Percentiles rank a stretch among this genome's conserved stretches.
Evolutionary conservation across 2,113 vertebrate genomes (phyloP).

Genomic region (Arothron firmamentum): DNA sequence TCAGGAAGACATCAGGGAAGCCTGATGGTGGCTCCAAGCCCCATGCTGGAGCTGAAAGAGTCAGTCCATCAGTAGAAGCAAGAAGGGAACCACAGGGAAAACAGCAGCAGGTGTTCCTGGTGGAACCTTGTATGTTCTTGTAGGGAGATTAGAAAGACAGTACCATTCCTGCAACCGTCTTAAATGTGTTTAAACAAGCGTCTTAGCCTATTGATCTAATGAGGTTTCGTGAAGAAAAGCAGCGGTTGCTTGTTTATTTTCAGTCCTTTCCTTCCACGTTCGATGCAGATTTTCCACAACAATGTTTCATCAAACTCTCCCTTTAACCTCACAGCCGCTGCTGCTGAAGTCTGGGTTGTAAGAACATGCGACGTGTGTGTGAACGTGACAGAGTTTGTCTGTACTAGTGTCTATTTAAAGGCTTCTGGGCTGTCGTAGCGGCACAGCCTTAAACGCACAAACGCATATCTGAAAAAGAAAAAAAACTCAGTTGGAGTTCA

Average conservation of each 20-base stretch:
- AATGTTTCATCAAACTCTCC: constrained; percentile 28
- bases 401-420: constrained; percentile 19
- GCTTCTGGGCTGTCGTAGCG: constrained; percentile 40
- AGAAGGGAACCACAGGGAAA: constrained; percentile 37
- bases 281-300: neutral
- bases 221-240: constrained; percentile 24
- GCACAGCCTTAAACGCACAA: constrained; percentile 67
- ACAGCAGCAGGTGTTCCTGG: constrained; percentile 2
- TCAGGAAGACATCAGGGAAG: constrained; percentile 8
- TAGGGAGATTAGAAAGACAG: constrained; percentile 2
- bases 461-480: constrained; percentile 55
- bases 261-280: neutral
- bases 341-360: constrained; percentile 40
- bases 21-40: constrained; percentile 1
- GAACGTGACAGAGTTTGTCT: constrained; percentile 19
- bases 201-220: constrained; percentile 13
- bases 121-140: constrained; percentile 15
- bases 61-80: constrained; percentile 7
- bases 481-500: constrained; percentile 41
- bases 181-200: neutral
- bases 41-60: constrained; percentile 14
- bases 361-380: constrained; percentile 16
- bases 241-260: constrained; percentile 41
- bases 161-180: too few relatives aligned
- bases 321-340: constrained; percentile 54